These are phyloP conservation scores for Ochropleura plecta DNA, from an alignment of 2,888 invertebrate species.

Conservation along the genomic window DNA sequence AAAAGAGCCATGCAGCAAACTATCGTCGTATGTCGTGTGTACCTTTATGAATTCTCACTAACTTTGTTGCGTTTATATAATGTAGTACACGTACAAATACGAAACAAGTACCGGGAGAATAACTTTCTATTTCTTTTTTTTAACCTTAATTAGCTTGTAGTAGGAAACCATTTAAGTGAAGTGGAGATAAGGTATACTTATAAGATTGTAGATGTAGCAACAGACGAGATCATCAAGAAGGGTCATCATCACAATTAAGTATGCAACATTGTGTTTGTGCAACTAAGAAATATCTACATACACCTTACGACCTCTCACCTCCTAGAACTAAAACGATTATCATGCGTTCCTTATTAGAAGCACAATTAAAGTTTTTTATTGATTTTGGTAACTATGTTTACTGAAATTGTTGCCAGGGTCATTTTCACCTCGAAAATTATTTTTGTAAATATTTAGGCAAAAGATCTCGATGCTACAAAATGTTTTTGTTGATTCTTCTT, in stretches of 20 bases:
- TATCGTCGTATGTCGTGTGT: not conserved
- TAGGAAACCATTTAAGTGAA: constrained; percentile 12
- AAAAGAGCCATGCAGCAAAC: not conserved
- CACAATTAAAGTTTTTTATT: constrained; percentile 17
- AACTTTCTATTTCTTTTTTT: constrained; percentile 21
- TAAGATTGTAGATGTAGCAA: constrained; percentile 7
- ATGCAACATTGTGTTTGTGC: constrained; percentile 30
- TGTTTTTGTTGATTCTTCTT: constrained; percentile 12
- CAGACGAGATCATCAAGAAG: not conserved
- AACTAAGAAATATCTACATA: constrained; percentile 13
- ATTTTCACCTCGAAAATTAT: constrained; percentile 7
- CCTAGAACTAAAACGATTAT: constrained; percentile 3
- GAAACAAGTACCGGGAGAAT: not conserved
- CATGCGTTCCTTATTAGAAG: constrained; percentile 2
- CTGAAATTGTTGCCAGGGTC: constrained; percentile 27
- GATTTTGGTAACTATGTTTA: constrained; percentile 30
- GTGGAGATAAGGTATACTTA: not conserved
- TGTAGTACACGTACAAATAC: not conserved
- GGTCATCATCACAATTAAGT: constrained; percentile 3
- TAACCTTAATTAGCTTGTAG: not conserved
- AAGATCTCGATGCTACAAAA: constrained; percentile 3
- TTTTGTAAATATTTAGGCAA: constrained; percentile 44
- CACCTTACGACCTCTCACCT: constrained; percentile 20
- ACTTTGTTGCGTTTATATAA: constrained; percentile 26
- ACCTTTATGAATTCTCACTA: constrained; percentile 8